A percentile compares a stretch with the other conserved stretches of the same genome.
Conservation (phyloP, 1,140 invertebrate species). For the Laupala kohalensis region DNA sequence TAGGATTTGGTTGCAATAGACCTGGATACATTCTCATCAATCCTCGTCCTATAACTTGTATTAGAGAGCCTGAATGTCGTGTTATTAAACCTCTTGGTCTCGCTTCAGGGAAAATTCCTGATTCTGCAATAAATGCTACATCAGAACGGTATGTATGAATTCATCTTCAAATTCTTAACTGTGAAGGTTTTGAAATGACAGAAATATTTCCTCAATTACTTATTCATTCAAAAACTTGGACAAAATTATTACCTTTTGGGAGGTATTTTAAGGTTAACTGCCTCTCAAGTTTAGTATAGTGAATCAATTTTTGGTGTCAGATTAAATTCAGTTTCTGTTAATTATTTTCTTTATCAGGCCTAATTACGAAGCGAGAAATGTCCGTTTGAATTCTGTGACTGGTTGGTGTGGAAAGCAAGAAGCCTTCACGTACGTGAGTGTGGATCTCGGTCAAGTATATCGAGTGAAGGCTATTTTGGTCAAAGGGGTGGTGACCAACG, state of each 20-base stretch:
- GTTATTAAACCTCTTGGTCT: constrained; percentile 84
- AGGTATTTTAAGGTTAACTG: no score
- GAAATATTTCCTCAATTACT: no score
- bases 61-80: constrained; percentile 84
- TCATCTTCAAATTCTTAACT: not conserved
- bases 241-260: no score
- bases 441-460: constrained; percentile 82
- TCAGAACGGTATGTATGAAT: constrained; percentile 46
- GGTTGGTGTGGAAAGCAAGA: constrained; percentile 92
- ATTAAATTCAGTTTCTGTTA: no score
- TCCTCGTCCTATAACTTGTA: constrained; percentile 76
- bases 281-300: no score
- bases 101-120: constrained; percentile 81
- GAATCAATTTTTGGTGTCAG: no score
- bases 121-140: constrained; percentile 91
- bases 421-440: constrained; percentile 88
- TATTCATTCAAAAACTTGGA: no score
- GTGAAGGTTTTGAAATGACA: not conserved
- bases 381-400: constrained; percentile 83
- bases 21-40: constrained; percentile 90
- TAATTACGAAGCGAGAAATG: constrained; percentile 82
- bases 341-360: constrained; percentile 34
- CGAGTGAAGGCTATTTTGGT: constrained; percentile 84
- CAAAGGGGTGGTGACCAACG: constrained; percentile 87
- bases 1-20: constrained; percentile 76